Conservation (phyloP, 2,888 invertebrate species). For the Limnephilus lunatus region DNA sequence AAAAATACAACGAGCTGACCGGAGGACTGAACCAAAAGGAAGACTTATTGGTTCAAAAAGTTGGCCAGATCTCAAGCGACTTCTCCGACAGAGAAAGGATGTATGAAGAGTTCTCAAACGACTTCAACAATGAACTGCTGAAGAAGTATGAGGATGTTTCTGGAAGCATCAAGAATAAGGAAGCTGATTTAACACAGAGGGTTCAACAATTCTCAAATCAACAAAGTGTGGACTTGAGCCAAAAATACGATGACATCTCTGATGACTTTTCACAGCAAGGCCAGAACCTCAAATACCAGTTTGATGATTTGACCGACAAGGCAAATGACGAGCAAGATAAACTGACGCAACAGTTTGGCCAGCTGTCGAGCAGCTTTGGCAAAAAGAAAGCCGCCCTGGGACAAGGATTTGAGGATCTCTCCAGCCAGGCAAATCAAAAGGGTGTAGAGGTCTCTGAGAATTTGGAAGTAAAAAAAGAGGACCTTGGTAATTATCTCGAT, state of each 20-base stretch:
- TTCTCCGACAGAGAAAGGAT: slow-evolving; percentile 20
- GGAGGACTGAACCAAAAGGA: slow-evolving; percentile 20
- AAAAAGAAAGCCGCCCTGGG: slow-evolving; percentile 68
- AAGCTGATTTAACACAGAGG: slow-evolving; percentile 47
- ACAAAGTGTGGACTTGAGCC: slow-evolving; percentile 24
- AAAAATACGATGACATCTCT: slow-evolving; percentile 29
- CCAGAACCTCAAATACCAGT: slow-evolving; percentile 68
- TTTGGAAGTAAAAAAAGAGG: slow-evolving; percentile 67
- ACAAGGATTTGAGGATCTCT: slow-evolving; percentile 54
- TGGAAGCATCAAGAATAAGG: slow-evolving; percentile 41
- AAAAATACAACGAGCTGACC: slow-evolving; percentile 38
- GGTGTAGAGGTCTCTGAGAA: slow-evolving; percentile 68
- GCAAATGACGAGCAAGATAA: slow-evolving; percentile 68
- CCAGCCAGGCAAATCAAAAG: slow-evolving; percentile 62
- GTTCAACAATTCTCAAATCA: slow-evolving; percentile 33
- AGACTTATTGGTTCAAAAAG: slow-evolving; percentile 35
- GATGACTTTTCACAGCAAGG: slow-evolving; percentile 37
- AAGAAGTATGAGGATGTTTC: slow-evolving; percentile 51
- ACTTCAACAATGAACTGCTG: slow-evolving; percentile 40
- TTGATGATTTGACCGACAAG: slow-evolving; percentile 69
- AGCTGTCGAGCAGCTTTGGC: slow-evolving; percentile 69
- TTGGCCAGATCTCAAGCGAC: slow-evolving; percentile 33
- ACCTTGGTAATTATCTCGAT: slow-evolving; percentile 61
- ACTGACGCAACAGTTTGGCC: slow-evolving; percentile 68
- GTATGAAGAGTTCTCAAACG: slow-evolving; percentile 44